A percentile compares a stretch with the other conserved stretches of the same genome.
phyloP scores from a whole-genome alignment of 2,113 vertebrate genomes.

The Chaetodon trifascialis region DNA sequence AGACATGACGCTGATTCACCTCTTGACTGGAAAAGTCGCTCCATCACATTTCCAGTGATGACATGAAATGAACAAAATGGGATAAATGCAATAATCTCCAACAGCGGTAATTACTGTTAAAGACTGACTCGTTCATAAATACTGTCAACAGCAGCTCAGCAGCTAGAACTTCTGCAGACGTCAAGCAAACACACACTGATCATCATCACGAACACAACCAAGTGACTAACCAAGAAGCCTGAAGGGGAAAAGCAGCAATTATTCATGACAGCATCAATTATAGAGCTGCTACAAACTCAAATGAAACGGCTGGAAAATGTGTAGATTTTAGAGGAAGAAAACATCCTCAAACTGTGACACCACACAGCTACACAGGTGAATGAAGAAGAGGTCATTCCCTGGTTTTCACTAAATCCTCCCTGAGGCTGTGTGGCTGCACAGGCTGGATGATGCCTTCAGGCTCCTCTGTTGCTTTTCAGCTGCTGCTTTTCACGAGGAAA shows the following conservation, averaged over 20 bases:
- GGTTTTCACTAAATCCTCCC: conserved; percentile 13
- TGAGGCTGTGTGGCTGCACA: not conserved
- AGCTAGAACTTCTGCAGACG: not conserved
- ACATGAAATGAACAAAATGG: not conserved
- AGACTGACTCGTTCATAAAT: not conserved
- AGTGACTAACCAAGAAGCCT: not conserved
- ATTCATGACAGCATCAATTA: conserved; percentile 3
- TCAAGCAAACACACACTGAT: not conserved
- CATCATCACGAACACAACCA: not conserved
- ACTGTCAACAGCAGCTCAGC: not conserved
- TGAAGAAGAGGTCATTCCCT: not conserved
- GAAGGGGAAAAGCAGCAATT: not conserved
- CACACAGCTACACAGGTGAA: not conserved
- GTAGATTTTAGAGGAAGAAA: conserved; percentile 1
- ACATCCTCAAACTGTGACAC: not conserved
- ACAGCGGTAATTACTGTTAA: not conserved
- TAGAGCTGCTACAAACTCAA: not conserved
- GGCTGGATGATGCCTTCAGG: not conserved
- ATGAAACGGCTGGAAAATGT: not conserved
- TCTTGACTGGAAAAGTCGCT: not conserved
- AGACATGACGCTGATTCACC: not conserved
- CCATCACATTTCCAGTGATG: not conserved
- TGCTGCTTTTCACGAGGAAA: conserved; percentile 20
- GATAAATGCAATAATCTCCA: not conserved
- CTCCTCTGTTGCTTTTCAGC: conserved; percentile 19